These are phyloP conservation scores for Drosophila biarmipes DNA, from an alignment of 1,140 invertebrate species.

Conservation along the genomic window DNA sequence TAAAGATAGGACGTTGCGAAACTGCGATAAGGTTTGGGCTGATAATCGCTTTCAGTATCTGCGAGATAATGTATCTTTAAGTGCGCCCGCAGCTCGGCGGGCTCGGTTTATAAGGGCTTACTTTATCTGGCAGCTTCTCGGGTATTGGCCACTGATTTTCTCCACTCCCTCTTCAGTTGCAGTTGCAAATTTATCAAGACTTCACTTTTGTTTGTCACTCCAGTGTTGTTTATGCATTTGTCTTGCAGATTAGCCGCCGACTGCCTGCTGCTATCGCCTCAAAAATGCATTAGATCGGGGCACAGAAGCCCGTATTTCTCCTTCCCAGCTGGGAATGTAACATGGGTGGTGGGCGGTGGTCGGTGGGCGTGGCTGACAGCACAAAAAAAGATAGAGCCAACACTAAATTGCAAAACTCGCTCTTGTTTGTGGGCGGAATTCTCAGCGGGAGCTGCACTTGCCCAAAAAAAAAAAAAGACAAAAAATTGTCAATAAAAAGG, in stretches of 20 bases:
- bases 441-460: constrained; percentile 61
- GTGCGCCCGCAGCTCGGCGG: constrained; percentile 49
- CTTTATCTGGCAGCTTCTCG: constrained; percentile 45
- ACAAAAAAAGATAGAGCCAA: constrained; percentile 11
- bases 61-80: constrained; percentile 61
- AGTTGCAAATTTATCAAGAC: constrained; percentile 61
- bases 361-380: constrained; percentile 6
- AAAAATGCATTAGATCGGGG: constrained; percentile 51
- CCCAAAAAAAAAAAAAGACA: constrained; percentile 14
- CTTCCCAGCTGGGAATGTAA: constrained; percentile 28
- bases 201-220: constrained; percentile 38
- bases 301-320: constrained; percentile 17
- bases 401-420: constrained; percentile 56
- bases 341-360: constrained; percentile 6
- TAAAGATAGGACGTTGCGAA: constrained; percentile 60
- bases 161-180: constrained; percentile 3
- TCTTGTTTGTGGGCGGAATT: constrained; percentile 18
- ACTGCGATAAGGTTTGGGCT: constrained; percentile 52
- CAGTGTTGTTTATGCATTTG: constrained; percentile 66
- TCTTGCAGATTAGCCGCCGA: constrained; percentile 56
- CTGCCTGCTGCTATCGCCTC: constrained; percentile 33
- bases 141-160: constrained; percentile 20
- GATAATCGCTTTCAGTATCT: constrained; percentile 46
- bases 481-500: constrained; percentile 33
- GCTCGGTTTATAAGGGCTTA: constrained; percentile 6